Conservation (phyloP, 2,797 vertebrate genomes). For the Rhinatrema bivittatum region DNA sequence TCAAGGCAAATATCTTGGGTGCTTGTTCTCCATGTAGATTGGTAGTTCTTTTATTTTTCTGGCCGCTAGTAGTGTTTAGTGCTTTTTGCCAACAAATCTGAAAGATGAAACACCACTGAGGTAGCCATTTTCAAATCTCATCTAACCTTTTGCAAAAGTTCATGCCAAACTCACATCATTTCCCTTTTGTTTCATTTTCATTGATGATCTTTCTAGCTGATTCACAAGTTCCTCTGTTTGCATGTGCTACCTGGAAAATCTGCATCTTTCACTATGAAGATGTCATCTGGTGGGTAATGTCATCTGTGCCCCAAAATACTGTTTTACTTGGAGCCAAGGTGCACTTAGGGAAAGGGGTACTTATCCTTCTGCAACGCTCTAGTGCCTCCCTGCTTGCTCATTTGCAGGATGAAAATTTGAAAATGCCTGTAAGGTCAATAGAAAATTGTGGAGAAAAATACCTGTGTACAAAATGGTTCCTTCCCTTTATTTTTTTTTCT, state of each 20-base stretch:
- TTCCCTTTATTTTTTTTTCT: no score
- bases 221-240: no score
- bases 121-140: not conserved
- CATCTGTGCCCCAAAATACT: no score
- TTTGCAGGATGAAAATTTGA: conserved; percentile 27
- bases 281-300: no score
- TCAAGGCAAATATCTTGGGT: no score
- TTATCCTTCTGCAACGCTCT: conserved; percentile 43
- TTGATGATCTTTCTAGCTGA: not conserved
- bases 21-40: no score
- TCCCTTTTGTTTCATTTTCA: not conserved
- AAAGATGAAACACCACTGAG: conserved; percentile 9
- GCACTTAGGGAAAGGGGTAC: conserved; percentile 43
- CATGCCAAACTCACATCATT: not conserved
- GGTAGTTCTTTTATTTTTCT: conserved; percentile 2
- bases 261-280: no score
- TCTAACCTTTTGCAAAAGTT: not conserved
- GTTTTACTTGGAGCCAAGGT: conserved; percentile 32
- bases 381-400: conserved; percentile 45
- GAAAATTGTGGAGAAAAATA: conserved; percentile 25
- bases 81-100: conserved; percentile 14
- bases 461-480: no score
- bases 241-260: no score
- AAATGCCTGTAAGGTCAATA: conserved; percentile 11
- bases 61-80: conserved; percentile 14